Conservation (phyloP, 2,113 vertebrate species). For the Pygoscelis antarcticus region DNA sequence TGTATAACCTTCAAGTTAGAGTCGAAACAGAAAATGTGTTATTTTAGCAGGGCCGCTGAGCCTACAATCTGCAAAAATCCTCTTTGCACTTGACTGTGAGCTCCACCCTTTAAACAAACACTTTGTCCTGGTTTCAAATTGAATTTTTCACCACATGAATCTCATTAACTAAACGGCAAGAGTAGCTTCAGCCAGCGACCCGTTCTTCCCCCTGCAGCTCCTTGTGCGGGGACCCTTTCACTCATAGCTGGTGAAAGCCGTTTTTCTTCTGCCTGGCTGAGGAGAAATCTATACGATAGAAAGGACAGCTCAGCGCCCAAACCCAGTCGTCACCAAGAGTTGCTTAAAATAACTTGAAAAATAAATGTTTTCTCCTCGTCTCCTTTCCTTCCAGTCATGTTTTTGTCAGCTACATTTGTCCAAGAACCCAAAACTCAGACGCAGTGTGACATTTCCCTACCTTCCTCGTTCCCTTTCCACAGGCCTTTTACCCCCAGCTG, state of each 20-base stretch:
- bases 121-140: conserved; percentile 10
- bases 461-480: not conserved
- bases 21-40: not conserved
- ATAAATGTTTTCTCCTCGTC: not conserved
- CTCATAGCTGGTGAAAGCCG: not conserved
- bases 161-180: not conserved
- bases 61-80: not conserved
- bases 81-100: not conserved
- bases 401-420: conserved; percentile 4
- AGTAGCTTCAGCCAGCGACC: not conserved
- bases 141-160: not conserved
- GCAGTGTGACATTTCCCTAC: not conserved
- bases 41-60: not conserved
- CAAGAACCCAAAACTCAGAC: not conserved
- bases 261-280: conserved; percentile 16
- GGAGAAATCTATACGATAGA: not conserved
- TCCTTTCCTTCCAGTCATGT: not conserved
- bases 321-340: not conserved
- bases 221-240: not conserved
- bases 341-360: conserved; percentile 32
- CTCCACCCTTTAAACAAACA: not conserved
- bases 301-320: not conserved
- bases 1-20: not conserved
- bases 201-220: not conserved
- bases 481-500: not conserved